Evolutionary conservation across 2,888 invertebrate genomes (phyloP).

Genomic region (Leptura quadrifasciata): DNA sequence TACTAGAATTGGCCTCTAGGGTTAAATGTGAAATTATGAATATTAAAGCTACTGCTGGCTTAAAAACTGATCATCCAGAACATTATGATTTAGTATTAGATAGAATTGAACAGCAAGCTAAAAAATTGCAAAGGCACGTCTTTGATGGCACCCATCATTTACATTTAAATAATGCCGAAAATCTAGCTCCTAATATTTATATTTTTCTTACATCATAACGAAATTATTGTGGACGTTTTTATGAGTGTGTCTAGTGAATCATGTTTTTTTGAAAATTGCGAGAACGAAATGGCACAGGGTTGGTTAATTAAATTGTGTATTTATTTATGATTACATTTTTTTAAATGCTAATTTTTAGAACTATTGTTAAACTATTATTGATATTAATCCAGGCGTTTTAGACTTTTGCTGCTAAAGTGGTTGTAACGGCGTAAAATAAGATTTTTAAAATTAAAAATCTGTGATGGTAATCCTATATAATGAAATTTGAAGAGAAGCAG

Average conservation of each 20-base stretch:
- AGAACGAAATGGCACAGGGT: background rate
- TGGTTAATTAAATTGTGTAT: slow-evolving; percentile 3
- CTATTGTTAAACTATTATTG: background rate
- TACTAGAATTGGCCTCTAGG: slow-evolving; percentile 81
- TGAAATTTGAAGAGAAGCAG: too few relatives aligned
- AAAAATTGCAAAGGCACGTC: slow-evolving; percentile 78
- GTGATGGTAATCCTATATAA: too few relatives aligned
- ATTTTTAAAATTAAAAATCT: too few relatives aligned
- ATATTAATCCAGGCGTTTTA: too few relatives aligned
- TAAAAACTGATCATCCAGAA: slow-evolving; percentile 81
- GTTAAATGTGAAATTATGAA: slow-evolving; percentile 87
- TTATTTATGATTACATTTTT: background rate
- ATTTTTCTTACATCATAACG: slow-evolving; percentile 77
- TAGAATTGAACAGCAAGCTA: slow-evolving; percentile 78
- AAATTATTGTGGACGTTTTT: background rate
- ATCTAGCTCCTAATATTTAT: slow-evolving; percentile 78
- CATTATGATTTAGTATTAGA: slow-evolving; percentile 82
- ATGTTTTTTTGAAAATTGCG: slow-evolving; percentile 1
- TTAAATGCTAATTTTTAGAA: background rate
- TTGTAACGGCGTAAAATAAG: too few relatives aligned
- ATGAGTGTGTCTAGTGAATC: background rate
- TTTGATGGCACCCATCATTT: slow-evolving; percentile 90
- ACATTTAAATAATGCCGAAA: slow-evolving; percentile 85
- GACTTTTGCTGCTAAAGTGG: too few relatives aligned
- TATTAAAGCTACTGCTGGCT: slow-evolving; percentile 84